phyloP scores from a whole-genome alignment of 2,888 invertebrate genomes.

The Tiliacea citrago region DNA sequence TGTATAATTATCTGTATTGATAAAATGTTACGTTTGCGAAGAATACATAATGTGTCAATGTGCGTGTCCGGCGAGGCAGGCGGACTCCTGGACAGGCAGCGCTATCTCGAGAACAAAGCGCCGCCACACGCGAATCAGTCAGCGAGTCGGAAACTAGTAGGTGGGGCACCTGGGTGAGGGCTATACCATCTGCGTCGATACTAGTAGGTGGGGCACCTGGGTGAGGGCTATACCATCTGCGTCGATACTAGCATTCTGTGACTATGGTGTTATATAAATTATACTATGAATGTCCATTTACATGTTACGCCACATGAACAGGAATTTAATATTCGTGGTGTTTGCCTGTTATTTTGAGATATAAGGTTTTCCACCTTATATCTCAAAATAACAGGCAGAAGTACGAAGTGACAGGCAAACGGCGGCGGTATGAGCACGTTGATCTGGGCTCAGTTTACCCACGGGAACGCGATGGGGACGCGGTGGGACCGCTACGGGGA shows the following conservation, averaged over 20 bases:
- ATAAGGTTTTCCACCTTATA: too few relatives aligned
- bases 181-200: too few relatives aligned
- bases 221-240: too few relatives aligned
- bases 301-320: conserved; percentile 10
- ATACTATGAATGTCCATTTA: too few relatives aligned
- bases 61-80: background rate
- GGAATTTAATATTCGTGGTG: background rate
- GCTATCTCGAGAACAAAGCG: conserved; percentile 4
- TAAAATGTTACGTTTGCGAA: background rate
- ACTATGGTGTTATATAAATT: too few relatives aligned
- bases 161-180: background rate
- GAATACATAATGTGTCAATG: background rate
- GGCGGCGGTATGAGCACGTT: conserved; percentile 3
- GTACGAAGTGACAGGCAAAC: too few relatives aligned
- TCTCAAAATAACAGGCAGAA: too few relatives aligned
- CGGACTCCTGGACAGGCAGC: background rate
- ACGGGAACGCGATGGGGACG: background rate
- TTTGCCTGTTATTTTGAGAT: conserved; percentile 4
- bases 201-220: background rate
- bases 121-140: background rate
- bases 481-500: background rate
- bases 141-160: background rate
- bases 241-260: background rate
- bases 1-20: background rate
- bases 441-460: conserved; percentile 9